A percentile compares a stretch with the other conserved stretches of the same genome.
phyloP scores from a whole-genome alignment of 2,888 invertebrate species.

The Tubulanus polymorphus region DNA sequence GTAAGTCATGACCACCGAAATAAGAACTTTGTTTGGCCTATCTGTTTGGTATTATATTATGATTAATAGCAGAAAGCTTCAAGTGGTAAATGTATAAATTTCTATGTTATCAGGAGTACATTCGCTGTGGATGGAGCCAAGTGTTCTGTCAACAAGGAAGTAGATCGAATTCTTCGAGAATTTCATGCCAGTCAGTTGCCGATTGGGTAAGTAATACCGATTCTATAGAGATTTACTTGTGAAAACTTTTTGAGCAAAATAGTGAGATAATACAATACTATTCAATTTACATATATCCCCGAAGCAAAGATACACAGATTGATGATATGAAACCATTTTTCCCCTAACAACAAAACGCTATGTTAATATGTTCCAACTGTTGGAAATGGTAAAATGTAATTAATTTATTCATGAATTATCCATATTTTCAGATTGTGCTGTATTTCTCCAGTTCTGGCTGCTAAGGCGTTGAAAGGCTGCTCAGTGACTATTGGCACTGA shows the following conservation, averaged over 20 bases:
- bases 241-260: not conserved
- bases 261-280: not conserved
- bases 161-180: constrained; percentile 55
- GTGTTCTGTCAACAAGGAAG: constrained; percentile 55
- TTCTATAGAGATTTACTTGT: not conserved
- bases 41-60: not conserved
- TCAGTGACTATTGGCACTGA: constrained; percentile 50
- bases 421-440: constrained; percentile 55
- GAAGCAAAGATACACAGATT: no score
- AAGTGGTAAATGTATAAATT: not conserved
- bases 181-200: constrained; percentile 58
- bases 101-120: constrained; percentile 52
- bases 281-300: no score
- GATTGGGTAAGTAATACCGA: constrained; percentile 51
- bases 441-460: constrained; percentile 58
- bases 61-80: not conserved
- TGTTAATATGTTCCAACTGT: no score
- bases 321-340: not conserved
- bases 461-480: constrained; percentile 51
- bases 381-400: no score
- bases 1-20: constrained; percentile 46
- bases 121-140: constrained; percentile 57
- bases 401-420: not conserved
- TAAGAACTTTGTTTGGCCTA: not conserved
- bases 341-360: no score